Percentiles rank a stretch among this genome's conserved stretches.
Evolutionary conservation across 2,888 invertebrate species (phyloP).

Genomic region (Empis livida): DNA sequence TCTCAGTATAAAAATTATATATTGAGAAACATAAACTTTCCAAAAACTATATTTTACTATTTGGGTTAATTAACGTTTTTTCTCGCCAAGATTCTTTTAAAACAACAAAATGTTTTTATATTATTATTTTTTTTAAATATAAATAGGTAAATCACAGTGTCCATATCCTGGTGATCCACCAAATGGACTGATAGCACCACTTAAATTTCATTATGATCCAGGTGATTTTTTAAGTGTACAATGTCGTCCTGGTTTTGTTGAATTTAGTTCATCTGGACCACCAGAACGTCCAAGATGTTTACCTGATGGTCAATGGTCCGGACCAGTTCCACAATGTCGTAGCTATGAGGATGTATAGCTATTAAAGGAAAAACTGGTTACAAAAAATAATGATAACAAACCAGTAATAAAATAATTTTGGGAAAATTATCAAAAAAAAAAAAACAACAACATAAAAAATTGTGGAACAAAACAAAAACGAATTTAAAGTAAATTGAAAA

Average conservation of each 20-base stretch:
- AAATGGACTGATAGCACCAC: conserved; percentile 54
- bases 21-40: too few relatives aligned
- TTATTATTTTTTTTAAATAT: conserved; percentile 5
- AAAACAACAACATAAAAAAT: too few relatives aligned
- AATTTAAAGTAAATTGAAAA: too few relatives aligned
- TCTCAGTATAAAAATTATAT: too few relatives aligned
- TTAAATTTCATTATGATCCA: conserved; percentile 61
- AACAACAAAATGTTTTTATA: too few relatives aligned
- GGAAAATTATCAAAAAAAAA: too few relatives aligned
- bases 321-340: conserved; percentile 51
- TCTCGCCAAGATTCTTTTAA: too few relatives aligned
- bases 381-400: not conserved
- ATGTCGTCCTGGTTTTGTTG: conserved; percentile 52
- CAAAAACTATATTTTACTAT: too few relatives aligned
- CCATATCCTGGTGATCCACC: conserved; percentile 59
- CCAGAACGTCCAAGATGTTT: conserved; percentile 49
- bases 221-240: conserved; percentile 57
- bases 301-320: conserved; percentile 55
- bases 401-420: too few relatives aligned
- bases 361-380: conserved; percentile 5
- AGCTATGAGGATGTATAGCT: conserved; percentile 47
- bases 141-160: conserved; percentile 59
- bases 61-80: too few relatives aligned
- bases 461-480: too few relatives aligned
- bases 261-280: conserved; percentile 36